phyloP scores from a whole-genome alignment of 2,113 vertebrate genomes.

The Casuarius casuarius region DNA sequence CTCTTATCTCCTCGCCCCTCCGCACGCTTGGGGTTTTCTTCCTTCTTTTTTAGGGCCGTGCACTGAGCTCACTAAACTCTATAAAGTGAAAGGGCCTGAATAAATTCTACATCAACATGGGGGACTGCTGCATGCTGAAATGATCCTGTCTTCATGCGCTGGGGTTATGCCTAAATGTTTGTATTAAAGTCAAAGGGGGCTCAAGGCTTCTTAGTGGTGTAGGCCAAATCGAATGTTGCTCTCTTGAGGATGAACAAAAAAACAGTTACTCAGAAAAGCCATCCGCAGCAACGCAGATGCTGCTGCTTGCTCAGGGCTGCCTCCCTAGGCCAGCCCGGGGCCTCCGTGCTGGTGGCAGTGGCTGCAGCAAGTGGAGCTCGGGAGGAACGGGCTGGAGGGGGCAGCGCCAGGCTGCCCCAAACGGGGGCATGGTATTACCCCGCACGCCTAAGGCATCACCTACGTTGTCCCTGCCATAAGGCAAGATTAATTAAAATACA shows the following conservation, averaged over 20 bases:
- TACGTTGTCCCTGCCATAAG: not conserved
- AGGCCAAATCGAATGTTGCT: not conserved
- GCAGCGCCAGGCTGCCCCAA: not conserved
- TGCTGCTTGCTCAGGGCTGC: not conserved
- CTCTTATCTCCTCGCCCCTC: not conserved
- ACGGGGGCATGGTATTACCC: not conserved
- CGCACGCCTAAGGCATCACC: not conserved
- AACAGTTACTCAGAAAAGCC: not conserved
- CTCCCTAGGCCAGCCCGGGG: no score
- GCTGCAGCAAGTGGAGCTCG: not conserved
- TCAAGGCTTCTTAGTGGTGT: not conserved
- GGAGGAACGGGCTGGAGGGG: not conserved
- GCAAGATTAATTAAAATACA: not conserved
- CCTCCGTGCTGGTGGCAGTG: not conserved
- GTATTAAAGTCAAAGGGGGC: not conserved
- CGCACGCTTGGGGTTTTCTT: not conserved
- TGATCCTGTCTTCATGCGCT: not conserved
- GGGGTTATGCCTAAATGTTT: not conserved
- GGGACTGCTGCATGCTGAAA: not conserved
- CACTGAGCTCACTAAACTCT: not conserved
- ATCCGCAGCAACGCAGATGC: not conserved
- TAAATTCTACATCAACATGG: not conserved
- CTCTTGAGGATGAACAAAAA: not conserved
- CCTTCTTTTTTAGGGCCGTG: not conserved
- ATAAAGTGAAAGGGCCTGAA: not conserved